Conservation (phyloP, 2,797 vertebrate species). For the Calcarius lapponicus region DNA sequence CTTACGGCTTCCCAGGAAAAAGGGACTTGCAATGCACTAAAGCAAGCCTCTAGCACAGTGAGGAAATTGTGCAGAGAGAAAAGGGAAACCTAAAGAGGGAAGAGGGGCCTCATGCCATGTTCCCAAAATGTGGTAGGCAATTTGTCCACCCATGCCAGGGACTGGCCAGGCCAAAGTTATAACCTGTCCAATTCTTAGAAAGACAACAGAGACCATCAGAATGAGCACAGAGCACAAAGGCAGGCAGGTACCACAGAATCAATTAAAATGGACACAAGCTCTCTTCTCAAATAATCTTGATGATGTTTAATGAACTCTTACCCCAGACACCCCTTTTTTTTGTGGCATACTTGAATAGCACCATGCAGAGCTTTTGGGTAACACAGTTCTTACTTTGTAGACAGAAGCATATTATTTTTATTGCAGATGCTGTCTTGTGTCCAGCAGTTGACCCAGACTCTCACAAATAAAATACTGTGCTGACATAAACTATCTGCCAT, state of each 20-base stretch:
- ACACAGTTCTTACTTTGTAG: not conserved
- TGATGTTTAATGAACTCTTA: not conserved
- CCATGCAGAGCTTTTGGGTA: not conserved
- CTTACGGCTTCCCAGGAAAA: not conserved
- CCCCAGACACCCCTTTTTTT: not conserved
- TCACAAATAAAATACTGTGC: constrained; percentile 18
- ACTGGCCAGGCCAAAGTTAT: not conserved
- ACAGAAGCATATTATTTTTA: not conserved
- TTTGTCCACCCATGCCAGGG: not conserved
- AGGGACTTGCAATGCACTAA: not conserved
- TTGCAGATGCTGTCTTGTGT: not conserved
- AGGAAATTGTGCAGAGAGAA: not conserved
- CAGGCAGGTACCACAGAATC: not conserved
- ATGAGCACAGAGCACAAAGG: not conserved
- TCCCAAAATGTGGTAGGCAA: not conserved
- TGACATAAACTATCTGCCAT: constrained; percentile 50
- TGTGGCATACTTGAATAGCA: not conserved
- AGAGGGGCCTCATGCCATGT: not conserved
- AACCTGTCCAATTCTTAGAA: not conserved
- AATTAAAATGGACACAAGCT: not conserved
- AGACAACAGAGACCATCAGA: not conserved
- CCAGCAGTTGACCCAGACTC: constrained; percentile 45
- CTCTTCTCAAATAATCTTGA: not conserved
- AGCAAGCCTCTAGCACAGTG: not conserved
- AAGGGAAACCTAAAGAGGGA: not conserved